Evolutionary conservation across 1,140 invertebrate species (phyloP).

Genomic region (Drosophila nannoptera): DNA sequence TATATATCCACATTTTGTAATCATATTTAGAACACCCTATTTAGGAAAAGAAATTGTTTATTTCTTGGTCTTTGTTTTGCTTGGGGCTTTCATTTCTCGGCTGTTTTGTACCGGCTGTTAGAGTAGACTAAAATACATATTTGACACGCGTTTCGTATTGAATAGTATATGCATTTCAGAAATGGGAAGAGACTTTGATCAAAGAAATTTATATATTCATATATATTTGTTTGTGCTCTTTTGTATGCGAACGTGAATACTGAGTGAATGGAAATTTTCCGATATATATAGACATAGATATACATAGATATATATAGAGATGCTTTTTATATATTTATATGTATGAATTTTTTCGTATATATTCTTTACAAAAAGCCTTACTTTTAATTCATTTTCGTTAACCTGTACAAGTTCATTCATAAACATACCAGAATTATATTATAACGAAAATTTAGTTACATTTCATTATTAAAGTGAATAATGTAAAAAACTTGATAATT

Average conservation of each 20-base stretch:
- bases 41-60: background rate
- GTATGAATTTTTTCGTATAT: background rate
- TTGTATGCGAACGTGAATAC: background rate
- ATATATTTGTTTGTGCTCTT: constrained; percentile 3
- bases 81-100: background rate
- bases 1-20: too few relatives aligned
- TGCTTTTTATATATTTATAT: background rate
- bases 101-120: background rate
- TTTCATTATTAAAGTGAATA: background rate
- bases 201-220: background rate
- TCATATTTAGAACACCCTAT: background rate
- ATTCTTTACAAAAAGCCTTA: background rate
- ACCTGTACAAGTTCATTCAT: too few relatives aligned
- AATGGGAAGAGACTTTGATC: constrained; percentile 5
- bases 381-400: too few relatives aligned
- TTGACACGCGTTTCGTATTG: background rate
- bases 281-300: background rate
- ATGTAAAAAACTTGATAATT: background rate
- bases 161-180: background rate
- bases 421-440: too few relatives aligned
- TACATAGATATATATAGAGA: background rate
- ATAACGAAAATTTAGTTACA: too few relatives aligned
- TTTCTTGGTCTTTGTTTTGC: background rate
- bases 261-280: constrained; percentile 47
- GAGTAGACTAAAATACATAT: background rate